Evolutionary conservation across 2,113 vertebrate species (phyloP), one percentile per base, ranked within the genome.

Genomic region (Pelobates fuscus): DNA sequence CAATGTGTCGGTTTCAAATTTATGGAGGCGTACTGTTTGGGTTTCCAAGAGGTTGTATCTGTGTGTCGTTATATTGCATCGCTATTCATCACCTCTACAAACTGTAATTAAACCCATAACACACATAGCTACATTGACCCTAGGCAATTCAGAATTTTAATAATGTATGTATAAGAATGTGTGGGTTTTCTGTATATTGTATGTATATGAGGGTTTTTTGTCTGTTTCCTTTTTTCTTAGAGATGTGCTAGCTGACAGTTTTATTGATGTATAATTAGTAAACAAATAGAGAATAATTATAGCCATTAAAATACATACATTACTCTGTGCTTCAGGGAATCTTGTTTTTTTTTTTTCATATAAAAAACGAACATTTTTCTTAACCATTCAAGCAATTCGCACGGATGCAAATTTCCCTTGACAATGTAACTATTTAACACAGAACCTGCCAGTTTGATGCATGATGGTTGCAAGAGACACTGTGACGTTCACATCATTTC

Each of bases 221-320:
- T n/a, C n/a, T n/a, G n/a, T n/a, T n/a, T n/a, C n/a, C n/a, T n/a
- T n/a, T n/a, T n/a, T n/a, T n/a, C n/a, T n/a, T 71, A 24, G 7
- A 49, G 27, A 25, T 30, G 58, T n/a, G 70, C 25, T 52, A 63
- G 46, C 30, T 24, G 60, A 64, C 70, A 73, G 41, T 41, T 37
- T 64, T 64, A 73, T 73, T 73, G 44, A 64, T 73, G 61, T 41
- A 20, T 52, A 73, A 64, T 73, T 73, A 73, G 70, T 73, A 4
- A 64, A 25, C 29, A 64, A 73, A 44, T 55, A 29, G 21, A 55
- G 44, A 73, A 73, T 73, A 32, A 73, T 64, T 73, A 73, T 55
- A 27, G 49, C 29, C 70, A 60, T 75, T 64, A 67, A 49, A 49
- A 44, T 58, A 23, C 54, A 67, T 66, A 46, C 72, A 75, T 67